Percentiles rank a stretch among this genome's conserved stretches.
Evolutionary conservation across 2,113 vertebrate species (phyloP).

Genomic region (Daphoenositta chrysoptera): DNA sequence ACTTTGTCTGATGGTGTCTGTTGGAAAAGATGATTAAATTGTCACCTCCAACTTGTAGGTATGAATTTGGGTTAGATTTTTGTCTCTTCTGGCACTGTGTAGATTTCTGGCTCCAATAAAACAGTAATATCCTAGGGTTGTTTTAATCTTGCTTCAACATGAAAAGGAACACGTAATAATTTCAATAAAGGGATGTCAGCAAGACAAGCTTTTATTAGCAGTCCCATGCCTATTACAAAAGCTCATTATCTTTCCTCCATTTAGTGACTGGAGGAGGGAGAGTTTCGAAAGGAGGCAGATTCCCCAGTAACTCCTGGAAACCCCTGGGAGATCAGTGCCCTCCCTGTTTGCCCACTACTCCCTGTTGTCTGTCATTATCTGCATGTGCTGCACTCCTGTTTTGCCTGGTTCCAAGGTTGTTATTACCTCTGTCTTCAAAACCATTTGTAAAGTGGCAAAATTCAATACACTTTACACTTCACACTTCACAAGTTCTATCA

Average conservation of each 20-base stretch:
- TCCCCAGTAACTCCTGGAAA: background rate
- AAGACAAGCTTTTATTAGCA: conserved; percentile 32
- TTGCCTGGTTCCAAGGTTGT: background rate
- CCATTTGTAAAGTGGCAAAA: background rate
- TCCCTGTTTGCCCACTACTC: background rate
- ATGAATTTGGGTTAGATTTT: conserved; percentile 31
- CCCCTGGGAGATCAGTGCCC: background rate
- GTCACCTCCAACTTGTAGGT: background rate
- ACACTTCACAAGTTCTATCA: background rate
- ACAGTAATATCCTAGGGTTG: background rate
- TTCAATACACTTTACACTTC: background rate
- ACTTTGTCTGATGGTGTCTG: background rate
- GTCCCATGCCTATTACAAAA: conserved; percentile 32
- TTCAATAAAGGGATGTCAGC: conserved; percentile 30
- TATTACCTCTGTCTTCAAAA: background rate
- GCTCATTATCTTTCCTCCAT: conserved; percentile 2
- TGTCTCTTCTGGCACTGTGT: background rate
- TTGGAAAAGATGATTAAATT: background rate
- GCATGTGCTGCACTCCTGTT: background rate
- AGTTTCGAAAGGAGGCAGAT: background rate
- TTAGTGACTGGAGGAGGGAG: background rate
- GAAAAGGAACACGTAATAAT: conserved; percentile 24
- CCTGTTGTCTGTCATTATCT: background rate
- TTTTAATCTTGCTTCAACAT: background rate
- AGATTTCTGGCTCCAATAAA: conserved; percentile 29